A percentile compares a stretch with the other conserved stretches of the same genome.
Conservation (phyloP, 2,888 invertebrate species). For the Apomyelois bistriatella region DNA sequence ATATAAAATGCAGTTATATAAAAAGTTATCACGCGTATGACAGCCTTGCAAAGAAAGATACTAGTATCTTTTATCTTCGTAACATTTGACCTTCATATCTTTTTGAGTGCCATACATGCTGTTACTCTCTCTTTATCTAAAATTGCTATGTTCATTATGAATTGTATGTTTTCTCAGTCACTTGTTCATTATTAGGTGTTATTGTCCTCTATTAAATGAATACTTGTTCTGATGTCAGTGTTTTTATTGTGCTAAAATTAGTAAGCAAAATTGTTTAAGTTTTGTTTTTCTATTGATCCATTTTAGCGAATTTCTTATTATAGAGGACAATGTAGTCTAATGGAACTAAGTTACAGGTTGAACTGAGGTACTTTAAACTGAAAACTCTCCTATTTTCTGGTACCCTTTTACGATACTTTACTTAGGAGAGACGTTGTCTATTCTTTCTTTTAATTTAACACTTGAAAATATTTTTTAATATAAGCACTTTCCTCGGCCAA, state of each 20-base stretch:
- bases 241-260: constrained; percentile 17
- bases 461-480: too few relatives aligned
- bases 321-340: too few relatives aligned
- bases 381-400: too few relatives aligned
- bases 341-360: too few relatives aligned
- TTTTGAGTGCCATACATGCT: constrained; percentile 55
- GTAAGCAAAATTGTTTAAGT: neutral
- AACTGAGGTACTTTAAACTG: too few relatives aligned
- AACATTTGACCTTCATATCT: constrained; percentile 58
- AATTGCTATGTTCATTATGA: constrained; percentile 46
- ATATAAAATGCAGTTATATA: too few relatives aligned
- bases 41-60: constrained; percentile 32
- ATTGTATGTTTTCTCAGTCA: constrained; percentile 23
- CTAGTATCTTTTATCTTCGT: constrained; percentile 31
- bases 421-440: too few relatives aligned
- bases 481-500: too few relatives aligned
- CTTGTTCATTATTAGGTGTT: constrained; percentile 29
- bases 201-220: constrained; percentile 26
- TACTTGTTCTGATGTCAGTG: neutral
- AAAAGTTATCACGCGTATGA: constrained; percentile 28
- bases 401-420: too few relatives aligned
- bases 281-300: too few relatives aligned
- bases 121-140: constrained; percentile 43
- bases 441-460: too few relatives aligned
- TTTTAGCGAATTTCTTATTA: too few relatives aligned